A percentile compares a stretch with the other conserved stretches of the same genome.
These are phyloP conservation scores for Tenebrosternarchus preto DNA, from an alignment of 2,113 vertebrate species.

Conservation along the genomic window DNA sequence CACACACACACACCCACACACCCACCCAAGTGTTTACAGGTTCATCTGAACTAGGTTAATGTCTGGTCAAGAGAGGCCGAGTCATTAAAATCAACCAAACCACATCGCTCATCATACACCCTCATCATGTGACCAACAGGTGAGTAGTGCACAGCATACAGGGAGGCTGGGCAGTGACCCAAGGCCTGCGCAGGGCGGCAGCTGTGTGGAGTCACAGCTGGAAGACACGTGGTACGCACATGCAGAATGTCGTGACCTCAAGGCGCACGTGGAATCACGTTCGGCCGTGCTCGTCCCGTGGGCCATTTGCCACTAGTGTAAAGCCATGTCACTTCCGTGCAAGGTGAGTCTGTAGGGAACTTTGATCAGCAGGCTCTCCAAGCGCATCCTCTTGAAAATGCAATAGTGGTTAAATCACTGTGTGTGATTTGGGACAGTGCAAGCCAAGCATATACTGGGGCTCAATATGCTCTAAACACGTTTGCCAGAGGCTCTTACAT, in stretches of 20 bases:
- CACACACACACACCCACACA: no score
- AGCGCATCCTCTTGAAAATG: not conserved
- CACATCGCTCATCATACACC: no score
- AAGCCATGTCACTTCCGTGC: not conserved
- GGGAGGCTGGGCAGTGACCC: not conserved
- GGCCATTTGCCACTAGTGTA: constrained; percentile 2
- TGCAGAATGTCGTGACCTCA: constrained; percentile 42
- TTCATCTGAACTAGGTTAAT: no score
- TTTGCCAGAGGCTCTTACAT: no score
- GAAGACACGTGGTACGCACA: constrained; percentile 30
- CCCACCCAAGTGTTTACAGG: no score
- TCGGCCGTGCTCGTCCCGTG: no score
- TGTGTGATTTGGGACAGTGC: not conserved
- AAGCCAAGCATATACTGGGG: no score
- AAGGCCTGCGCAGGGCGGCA: not conserved
- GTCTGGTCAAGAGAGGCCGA: no score
- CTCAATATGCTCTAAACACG: no score
- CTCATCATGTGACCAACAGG: no score
- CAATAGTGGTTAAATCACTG: not conserved
- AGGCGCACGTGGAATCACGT: not conserved
- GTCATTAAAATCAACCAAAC: no score
- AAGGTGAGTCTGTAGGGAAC: not conserved
- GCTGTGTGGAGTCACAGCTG: constrained; percentile 5
- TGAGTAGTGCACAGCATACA: no score
- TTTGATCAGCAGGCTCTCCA: not conserved